phyloP scores from a whole-genome alignment of 2,113 vertebrate species.

The Crotalus horridus region DNA sequence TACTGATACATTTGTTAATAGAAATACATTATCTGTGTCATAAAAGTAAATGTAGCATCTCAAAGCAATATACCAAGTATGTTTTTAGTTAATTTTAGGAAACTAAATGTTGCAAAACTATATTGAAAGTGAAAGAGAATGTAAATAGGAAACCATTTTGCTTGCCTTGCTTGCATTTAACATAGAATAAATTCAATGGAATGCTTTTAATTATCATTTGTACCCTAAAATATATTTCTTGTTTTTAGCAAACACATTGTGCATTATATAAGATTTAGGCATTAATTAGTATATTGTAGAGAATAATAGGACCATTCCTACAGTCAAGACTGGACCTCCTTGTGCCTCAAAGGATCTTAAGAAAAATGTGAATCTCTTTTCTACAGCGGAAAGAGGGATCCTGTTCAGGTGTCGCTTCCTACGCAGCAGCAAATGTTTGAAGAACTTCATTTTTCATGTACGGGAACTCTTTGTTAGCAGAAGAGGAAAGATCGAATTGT shows the following conservation, averaged over 20 bases:
- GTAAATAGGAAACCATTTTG: slow-evolving; percentile 44
- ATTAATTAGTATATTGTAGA: slow-evolving; percentile 24
- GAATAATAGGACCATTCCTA: background rate
- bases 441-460: background rate
- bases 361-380: background rate
- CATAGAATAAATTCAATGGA: background rate
- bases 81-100: slow-evolving; percentile 61
- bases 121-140: slow-evolving; percentile 34
- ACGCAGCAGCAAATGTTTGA: background rate
- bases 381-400: background rate
- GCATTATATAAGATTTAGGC: slow-evolving; percentile 21
- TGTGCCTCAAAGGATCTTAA: background rate
- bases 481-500: background rate
- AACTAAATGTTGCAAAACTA: slow-evolving; percentile 58
- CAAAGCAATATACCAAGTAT: slow-evolving; percentile 60
- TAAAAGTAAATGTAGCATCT: slow-evolving; percentile 74
- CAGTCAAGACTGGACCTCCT: background rate
- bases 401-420: background rate
- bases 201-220: slow-evolving; percentile 18
- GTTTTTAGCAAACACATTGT: background rate
- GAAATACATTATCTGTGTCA: slow-evolving; percentile 61
- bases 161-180: slow-evolving; percentile 23
- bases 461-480: background rate
- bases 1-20: slow-evolving; percentile 69
- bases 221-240: background rate